Evolutionary conservation across 2,797 vertebrate genomes (phyloP), one percentile per base, ranked within the genome.

Genomic region (Clarias laeviceps): DNA sequence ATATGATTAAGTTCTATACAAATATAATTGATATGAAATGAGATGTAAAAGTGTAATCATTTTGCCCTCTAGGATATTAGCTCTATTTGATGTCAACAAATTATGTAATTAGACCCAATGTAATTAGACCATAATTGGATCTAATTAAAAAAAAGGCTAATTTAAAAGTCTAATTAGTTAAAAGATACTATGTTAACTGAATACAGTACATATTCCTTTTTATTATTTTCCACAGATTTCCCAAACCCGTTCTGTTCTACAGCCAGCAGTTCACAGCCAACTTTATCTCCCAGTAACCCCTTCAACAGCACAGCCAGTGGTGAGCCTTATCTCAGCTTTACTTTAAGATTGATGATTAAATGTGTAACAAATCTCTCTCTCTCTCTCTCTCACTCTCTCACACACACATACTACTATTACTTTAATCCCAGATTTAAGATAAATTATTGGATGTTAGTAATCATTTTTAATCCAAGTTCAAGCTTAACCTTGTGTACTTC

Each of bases 241-340:
- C 95, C 96, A 86, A 97, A 97, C 92, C 96, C 97, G 29, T 97
- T 98, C 84, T 94, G 93, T 66, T 89, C 93, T 83, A 81, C 91
- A 88, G 89, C 91, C 87, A 81, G 90, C 57, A 83, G 65, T 7
- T 87, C 94, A 87, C 96, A 95, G 89, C 93, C 93, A 7, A 93
- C 94, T 76, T 94, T 96, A 89, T 96, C 96, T 90, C 95, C 96
- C 87, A 97, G 97, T 89, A 97, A 97, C 92, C 97, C 97, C 29
- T 97, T 97, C 95, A 96, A 96, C 92, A 93, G 93, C 89, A 88
- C 94, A 82, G 91, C 92, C 37, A 91, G 95, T 89, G 96, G 97
- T 97, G 92, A 96, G 95, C 22, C 5, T 24, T 9, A 77, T 66
- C 59, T 18, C 59, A 79, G 20, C 0, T 72, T 62, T 79, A n/a